Base-by-base conservation (phyloP, 1,140 invertebrate species). In the Drosophila pruinosa region DNA sequence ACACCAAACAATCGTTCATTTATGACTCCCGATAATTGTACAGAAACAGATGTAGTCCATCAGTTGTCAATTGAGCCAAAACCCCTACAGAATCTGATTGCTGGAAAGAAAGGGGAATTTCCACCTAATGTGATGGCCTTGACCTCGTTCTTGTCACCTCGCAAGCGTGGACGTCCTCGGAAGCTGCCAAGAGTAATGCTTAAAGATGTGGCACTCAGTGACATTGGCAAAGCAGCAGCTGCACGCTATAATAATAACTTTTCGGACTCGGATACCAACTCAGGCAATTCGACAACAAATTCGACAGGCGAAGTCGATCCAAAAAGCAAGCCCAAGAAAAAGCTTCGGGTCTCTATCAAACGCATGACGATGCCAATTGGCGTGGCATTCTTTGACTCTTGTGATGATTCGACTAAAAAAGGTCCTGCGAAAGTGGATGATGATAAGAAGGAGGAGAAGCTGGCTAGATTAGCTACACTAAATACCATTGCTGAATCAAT, bases 201-300 rank as follows among this genome's bases (percentile, higher is more conserved):
- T 10, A 24, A 14, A 10, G 26, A 22, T 22, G 26, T 22, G 21
- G 7, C 39, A 1, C 8, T 21, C 2, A 14, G 8, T 19, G 67
- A 22, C 5, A 14, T 24, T 24, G 21, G 22, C 4, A 26, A 8
- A 26, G n/a, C 43, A 3, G 43, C 3, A 19, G 8, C 4, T 3
- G 7, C 39, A 41, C 17, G 4, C n/a, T 15, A 38, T 15, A 56
- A 2, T 10, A 61, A 26, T 15, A 61, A 24, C 6, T 59, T 43
- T 12, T 68, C 74, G 0, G 78, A 82, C 10, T 82, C 72, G 31
- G 82, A 78, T 8, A 79, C 75, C 7, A 78, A 74, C 28, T 80
- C 76, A 3, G 52, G 17, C 6, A 50, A 38, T 6, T 34, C 48
- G 1, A 63, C 36, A 8, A 28, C 14, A 4, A 67, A 43, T 19